Conservation (phyloP, 1,140 invertebrate species). For the Alviniconcha marisindica region DNA sequence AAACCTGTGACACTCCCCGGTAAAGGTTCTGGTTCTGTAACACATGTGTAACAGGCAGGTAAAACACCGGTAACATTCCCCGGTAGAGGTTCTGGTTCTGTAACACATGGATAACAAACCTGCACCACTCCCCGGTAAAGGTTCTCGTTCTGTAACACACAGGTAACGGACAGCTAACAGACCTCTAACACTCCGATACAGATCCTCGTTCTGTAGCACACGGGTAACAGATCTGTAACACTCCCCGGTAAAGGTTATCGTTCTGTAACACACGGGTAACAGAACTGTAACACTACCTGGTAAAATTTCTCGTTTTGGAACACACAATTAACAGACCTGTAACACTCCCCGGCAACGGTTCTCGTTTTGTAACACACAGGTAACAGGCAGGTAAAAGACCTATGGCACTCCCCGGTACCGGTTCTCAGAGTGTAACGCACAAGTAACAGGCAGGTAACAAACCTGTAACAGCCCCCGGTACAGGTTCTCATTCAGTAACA, state of each 20-base stretch:
- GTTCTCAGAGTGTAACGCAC: slow-evolving; percentile 61
- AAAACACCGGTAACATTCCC: no score
- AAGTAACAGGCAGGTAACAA: slow-evolving; percentile 12
- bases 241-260: slow-evolving; percentile 63
- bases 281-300: slow-evolving; percentile 57
- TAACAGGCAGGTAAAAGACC: no score
- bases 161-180: slow-evolving; percentile 11
- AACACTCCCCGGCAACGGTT: slow-evolving; percentile 62
- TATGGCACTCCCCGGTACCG: slow-evolving; percentile 61
- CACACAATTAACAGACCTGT: no score
- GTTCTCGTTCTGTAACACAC: slow-evolving; percentile 62
- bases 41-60: slow-evolving; percentile 4
- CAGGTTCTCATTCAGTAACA: no score
- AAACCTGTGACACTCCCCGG: slow-evolving; percentile 55
- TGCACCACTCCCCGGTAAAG: slow-evolving; percentile 61
- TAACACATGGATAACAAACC: slow-evolving; percentile 58
- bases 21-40: slow-evolving; percentile 67
- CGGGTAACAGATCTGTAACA: slow-evolving; percentile 58
- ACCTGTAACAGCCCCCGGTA: no score
- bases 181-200: no score
- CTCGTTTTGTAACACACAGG: slow-evolving; percentile 59
- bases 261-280: slow-evolving; percentile 53
- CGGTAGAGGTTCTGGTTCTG: no score
- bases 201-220: no score
- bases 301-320: no score